Evolutionary conservation across 2,113 vertebrate species (phyloP), one percentile per base, ranked within the genome.

Genomic region (Labeo rohita): DNA sequence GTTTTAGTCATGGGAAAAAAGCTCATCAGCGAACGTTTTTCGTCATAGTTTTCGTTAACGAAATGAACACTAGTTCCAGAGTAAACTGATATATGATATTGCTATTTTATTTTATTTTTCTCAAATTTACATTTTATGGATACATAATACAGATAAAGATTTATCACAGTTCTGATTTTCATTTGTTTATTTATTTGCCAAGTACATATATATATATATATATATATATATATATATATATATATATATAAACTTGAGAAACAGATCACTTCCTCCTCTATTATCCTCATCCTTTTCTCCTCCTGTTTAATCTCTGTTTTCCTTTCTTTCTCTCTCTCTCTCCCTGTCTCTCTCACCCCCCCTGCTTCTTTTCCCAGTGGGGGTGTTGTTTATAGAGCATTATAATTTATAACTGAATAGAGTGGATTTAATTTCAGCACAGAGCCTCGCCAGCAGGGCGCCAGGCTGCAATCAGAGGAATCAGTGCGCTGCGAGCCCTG

Each of bases 351-450:
- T 81, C 54, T n/a, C 70, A 0, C 28, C 9, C 80, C 80, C 80
- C 15, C 80, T 66, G 16, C 28, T 82, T 81, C 78, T 85, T 90
- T 95, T 96, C 96, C 96, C 96, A 96, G 94, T 95, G 96, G 96
- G 95, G 96, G 96, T 96, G 95, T 97, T 97, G 96, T 97, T 97
- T 97, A 97, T 97, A 96, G 96, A 97, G 96, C 96, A 96, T 97
- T 97, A 97, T 97, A 97, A 97, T 97, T 97, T 97, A 97, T 97
- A 97, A 97, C 96, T 97, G 96, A 97, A 96, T 96, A 96, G 96
- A 97, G 96, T 97, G 96, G 96, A 97, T 97, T 97, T 97, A 96
- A 97, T 97, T 97, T 97, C 96, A 96, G 94, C 90, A 92, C 95
- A 95, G 95, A 95, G 96, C 94, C 96, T 97, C 96, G 96, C 96